These are phyloP conservation scores for Stictonetta naevosa DNA, from an alignment of 2,113 vertebrate genomes.

Conservation along the genomic window DNA sequence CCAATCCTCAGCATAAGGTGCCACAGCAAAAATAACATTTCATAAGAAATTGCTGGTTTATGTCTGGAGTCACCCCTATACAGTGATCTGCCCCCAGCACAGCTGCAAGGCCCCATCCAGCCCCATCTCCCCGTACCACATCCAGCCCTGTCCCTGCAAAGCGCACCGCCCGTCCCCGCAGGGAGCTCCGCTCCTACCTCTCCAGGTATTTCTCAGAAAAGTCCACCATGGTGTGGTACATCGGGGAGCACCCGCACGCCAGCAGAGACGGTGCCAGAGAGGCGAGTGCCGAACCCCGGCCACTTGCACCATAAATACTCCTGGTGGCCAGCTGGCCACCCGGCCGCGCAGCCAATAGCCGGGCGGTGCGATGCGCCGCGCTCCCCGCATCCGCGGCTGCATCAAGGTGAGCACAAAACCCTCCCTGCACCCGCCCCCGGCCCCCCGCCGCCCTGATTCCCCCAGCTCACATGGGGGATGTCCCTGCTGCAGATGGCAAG, in stretches of 20 bases:
- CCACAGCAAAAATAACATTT: not conserved
- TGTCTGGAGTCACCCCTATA: no score
- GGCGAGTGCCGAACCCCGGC: not conserved
- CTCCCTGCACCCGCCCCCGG: not conserved
- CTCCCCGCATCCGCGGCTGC: not conserved
- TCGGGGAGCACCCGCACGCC: not conserved
- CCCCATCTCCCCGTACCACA: accelerated
- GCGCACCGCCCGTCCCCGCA: not conserved
- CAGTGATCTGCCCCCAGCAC: accelerated
- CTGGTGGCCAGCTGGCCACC: conserved; percentile 22
- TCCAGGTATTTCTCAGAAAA: conserved; percentile 90
- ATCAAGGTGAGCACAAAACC: conserved; percentile 38
- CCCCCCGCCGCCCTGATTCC: not conserved
- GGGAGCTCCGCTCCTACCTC: conserved; percentile 78
- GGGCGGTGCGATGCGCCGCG: not conserved
- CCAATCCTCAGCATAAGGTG: not conserved
- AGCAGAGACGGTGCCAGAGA: not conserved
- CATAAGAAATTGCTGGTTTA: not conserved
- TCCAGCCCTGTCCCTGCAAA: not conserved
- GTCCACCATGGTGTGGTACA: conserved; percentile 84
- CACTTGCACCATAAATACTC: conserved; percentile 42
- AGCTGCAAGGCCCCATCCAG: accelerated
- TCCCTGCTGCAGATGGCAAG: not conserved
- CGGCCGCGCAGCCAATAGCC: conserved; percentile 77
- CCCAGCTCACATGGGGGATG: not conserved